Percentiles rank a stretch among this genome's conserved stretches.
phyloP scores from a whole-genome alignment of 2,113 vertebrate species.

The Nerophis lumbriciformis region DNA sequence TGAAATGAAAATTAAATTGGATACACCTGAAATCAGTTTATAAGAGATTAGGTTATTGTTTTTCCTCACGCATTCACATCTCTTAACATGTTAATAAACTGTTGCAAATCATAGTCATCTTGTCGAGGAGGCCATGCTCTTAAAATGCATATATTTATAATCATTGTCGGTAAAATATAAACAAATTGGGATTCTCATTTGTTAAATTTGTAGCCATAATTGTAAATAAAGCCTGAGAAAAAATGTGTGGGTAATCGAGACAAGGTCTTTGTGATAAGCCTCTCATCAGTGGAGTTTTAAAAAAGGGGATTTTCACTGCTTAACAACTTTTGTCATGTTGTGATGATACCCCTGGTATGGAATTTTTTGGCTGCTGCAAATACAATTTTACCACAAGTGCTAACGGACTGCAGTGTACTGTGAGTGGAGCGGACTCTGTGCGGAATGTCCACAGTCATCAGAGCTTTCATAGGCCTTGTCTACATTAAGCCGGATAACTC shows the following conservation, averaged over 20 bases:
- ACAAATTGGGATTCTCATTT: constrained; percentile 11
- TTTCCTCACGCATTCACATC: neutral
- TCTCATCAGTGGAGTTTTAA: neutral
- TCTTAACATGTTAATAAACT: constrained; percentile 1
- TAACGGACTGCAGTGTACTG: too few relatives aligned
- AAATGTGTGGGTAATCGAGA: neutral
- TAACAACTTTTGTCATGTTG: neutral
- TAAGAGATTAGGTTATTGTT: neutral
- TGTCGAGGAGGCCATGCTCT: neutral
- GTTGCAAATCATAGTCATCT: neutral
- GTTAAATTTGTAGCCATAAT: constrained; percentile 11
- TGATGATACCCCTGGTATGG: neutral
- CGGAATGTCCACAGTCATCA: too few relatives aligned
- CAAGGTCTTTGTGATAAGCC: constrained; percentile 2
- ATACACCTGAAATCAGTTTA: constrained; percentile 23
- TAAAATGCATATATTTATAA: constrained; percentile 7
- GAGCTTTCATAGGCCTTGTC: too few relatives aligned
- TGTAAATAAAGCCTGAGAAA: constrained; percentile 2
- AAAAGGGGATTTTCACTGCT: neutral
- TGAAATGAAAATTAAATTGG: constrained; percentile 39
- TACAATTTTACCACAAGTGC: too few relatives aligned
- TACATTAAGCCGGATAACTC: too few relatives aligned
- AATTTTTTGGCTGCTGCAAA: too few relatives aligned
- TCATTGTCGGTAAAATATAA: constrained; percentile 1
- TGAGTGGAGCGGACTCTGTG: too few relatives aligned